phyloP scores from a whole-genome alignment of 2,113 vertebrate genomes.

The Nibea albiflora region DNA sequence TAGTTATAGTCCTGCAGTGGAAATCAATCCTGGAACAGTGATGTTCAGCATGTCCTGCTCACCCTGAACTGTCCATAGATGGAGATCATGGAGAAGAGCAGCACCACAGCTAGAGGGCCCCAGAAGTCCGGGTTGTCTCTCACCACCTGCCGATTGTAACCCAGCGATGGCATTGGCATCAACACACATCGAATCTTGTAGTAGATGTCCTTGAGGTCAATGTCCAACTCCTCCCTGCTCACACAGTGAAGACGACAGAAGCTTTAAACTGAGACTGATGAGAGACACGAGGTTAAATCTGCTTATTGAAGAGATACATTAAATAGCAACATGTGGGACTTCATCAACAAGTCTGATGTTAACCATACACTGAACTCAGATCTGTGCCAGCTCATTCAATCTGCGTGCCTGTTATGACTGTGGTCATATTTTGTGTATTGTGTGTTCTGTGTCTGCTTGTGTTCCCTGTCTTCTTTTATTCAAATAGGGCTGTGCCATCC shows the following conservation, averaged over 20 bases:
- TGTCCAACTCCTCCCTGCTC: slow-evolving; percentile 94
- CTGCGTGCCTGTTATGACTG: no score
- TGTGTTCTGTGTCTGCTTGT: no score
- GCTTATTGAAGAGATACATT: no score
- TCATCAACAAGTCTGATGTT: no score
- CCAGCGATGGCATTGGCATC: slow-evolving; percentile 99
- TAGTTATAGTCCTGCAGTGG: not conserved
- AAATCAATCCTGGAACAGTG: not conserved
- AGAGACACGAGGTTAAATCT: no score
- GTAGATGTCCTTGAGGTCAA: slow-evolving; percentile 99
- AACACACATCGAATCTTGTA: slow-evolving; percentile 98
- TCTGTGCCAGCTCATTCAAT: no score
- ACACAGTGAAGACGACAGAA: not conserved
- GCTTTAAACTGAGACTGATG: not conserved
- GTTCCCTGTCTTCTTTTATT: no score
- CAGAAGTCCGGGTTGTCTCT: slow-evolving; percentile 99
- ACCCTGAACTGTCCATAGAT: slow-evolving; percentile 98
- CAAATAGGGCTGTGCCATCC: no score
- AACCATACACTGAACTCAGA: no score
- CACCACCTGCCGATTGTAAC: slow-evolving; percentile 98
- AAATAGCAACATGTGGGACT: not conserved
- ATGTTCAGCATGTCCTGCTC: slow-evolving; percentile 66
- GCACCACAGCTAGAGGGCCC: slow-evolving; percentile 96
- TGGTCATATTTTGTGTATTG: no score
- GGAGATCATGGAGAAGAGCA: slow-evolving; percentile 99